A percentile compares a stretch with the other conserved stretches of the same genome.
Evolutionary conservation across 2,113 vertebrate genomes (phyloP).

Genomic region (Alexandromys fortis): DNA sequence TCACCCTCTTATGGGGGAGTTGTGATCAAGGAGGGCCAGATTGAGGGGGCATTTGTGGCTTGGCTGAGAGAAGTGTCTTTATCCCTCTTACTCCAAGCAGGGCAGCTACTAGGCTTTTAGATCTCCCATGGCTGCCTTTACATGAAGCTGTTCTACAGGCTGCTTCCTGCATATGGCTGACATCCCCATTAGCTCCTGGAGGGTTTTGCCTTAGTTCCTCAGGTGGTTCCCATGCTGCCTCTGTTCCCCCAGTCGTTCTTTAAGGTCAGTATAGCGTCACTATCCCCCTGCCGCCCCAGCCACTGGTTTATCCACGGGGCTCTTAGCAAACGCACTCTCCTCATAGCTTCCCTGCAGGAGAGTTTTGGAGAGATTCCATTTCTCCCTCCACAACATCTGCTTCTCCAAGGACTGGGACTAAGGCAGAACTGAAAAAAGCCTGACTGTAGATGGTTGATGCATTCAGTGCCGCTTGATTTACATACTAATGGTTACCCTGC

Average conservation of each 20-base stretch:
- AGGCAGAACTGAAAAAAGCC: too few relatives aligned
- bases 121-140: neutral
- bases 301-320: neutral
- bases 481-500: neutral
- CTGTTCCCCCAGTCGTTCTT: neutral
- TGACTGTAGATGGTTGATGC: neutral
- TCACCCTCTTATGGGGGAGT: neutral
- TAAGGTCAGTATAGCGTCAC: neutral
- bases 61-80: neutral
- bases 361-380: neutral
- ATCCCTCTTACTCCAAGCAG: neutral
- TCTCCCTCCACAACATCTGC: neutral
- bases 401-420: neutral
- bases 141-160: neutral
- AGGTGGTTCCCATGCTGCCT: neutral
- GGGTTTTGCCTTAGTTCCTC: neutral
- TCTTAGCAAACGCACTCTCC: neutral
- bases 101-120: neutral
- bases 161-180: neutral
- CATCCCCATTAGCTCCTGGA: neutral
- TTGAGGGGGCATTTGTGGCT: neutral
- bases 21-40: neutral
- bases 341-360: accelerated
- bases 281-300: neutral
- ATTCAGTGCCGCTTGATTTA: too few relatives aligned